Evolutionary conservation across 1,140 invertebrate species (phyloP).

Genomic region (Drosophila grimshawi): DNA sequence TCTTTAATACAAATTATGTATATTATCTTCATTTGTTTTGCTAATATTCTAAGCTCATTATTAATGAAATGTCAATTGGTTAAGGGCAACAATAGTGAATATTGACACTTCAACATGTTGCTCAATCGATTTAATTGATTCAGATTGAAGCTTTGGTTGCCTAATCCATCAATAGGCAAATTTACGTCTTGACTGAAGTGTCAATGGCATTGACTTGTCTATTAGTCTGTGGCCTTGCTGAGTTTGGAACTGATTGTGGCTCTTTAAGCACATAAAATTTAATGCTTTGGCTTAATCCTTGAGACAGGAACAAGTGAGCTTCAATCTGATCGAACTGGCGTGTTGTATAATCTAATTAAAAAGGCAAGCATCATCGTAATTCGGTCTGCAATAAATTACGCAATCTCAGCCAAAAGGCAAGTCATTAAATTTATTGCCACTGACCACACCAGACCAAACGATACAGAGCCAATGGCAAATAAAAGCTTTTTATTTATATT

Average conservation of each 20-base stretch:
- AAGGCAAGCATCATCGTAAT: constrained; percentile 6
- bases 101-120: constrained; percentile 24
- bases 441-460: constrained; percentile 30
- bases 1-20: not conserved
- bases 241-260: not conserved
- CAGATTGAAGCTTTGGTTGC: constrained; percentile 56
- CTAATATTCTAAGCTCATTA: not conserved
- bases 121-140: constrained; percentile 56
- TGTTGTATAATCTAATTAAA: constrained; percentile 70
- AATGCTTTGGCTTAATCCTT: constrained; percentile 38
- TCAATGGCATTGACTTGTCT: constrained; percentile 35
- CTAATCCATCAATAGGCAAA: constrained; percentile 7
- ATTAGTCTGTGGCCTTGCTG: constrained; percentile 21
- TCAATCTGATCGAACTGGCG: constrained; percentile 39
- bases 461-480: constrained; percentile 47
- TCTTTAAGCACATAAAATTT: constrained; percentile 56
- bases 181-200: not conserved
- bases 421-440: constrained; percentile 75
- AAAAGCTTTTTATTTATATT: constrained; percentile 74
- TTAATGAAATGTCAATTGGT: not conserved
- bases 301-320: constrained; percentile 11
- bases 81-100: not conserved
- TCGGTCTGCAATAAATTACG: constrained; percentile 62
- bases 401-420: constrained; percentile 67
- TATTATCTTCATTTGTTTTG: not conserved